Base-by-base conservation (phyloP, 2,797 vertebrate species). In the Crotalus adamanteus region DNA sequence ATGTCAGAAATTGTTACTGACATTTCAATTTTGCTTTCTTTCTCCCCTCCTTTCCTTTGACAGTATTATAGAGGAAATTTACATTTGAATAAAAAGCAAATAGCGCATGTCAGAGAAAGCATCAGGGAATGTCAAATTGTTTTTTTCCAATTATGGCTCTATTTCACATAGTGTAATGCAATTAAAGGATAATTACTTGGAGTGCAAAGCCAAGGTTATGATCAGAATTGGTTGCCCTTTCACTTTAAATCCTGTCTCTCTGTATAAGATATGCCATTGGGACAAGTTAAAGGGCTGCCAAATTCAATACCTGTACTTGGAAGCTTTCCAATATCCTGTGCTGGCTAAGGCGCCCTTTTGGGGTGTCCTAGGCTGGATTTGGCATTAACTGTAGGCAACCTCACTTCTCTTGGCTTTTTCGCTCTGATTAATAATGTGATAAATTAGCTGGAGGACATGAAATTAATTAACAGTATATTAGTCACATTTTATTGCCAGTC, bases 1-100 rank as follows among this genome's bases (percentile, higher is more conserved):
- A 97, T 98, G 98, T 98, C 98, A 98, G 98, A 98, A 98, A 99
- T 99, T 98, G 98, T 98, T 98, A 98, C 98, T 99, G 99, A 98
- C 98, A 98, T 99, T 99, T 99, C 98, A 98, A 98, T 99, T 98
- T 98, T 98, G 97, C 96, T 96, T 96, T 95, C 92, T 96, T 98
- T 97, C 97, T 94, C 95, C 93, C 90, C 95, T 90, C 96, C 87
- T 88, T 78, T 97, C 97, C 98, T 98, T 98, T 98, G 98, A 98
- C 96, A 96, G 94, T 95, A 96, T 97, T 97, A 96, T 89, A 93
- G 95, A 97, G 96, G 97, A 96, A 97, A 97, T 96, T 97, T 98
- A 95, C 97, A 97, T 98, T 97, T 97, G 95, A 98, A 97, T 97
- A 97, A 98, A 98, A 98, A 98, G 98, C 97, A 98, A 98, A 97